Base-by-base conservation (phyloP, 2,113 vertebrate genomes). In the Epinephelus lanceolatus region DNA sequence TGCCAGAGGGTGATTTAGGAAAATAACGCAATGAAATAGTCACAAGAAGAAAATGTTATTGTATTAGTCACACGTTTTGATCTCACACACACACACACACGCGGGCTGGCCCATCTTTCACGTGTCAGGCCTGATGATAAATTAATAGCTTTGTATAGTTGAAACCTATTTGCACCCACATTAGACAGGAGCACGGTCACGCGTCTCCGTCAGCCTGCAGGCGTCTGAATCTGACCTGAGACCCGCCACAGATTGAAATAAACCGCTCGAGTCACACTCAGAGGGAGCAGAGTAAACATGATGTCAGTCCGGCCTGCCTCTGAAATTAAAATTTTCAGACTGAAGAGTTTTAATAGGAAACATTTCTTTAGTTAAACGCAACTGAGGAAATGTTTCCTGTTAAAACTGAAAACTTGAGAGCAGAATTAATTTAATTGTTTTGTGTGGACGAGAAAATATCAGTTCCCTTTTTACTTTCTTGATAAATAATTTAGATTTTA, bases 141-240 rank as follows among this genome's bases (percentile, higher is more conserved):
- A 97, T 96, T 76, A 95, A 95, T 86, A 94, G 87, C 92, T 93
- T 89, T 78, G 85, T 94, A 69, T 56, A 93, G 93, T 95, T 93
- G 93, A 95, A 96, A 95, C 94, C 96, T 95, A 96, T 96, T 96
- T 96, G 94, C 95, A 93, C 91, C 88, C 94, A 95, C 94, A 96
- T 96, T 95, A 96, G 67, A 93, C 92, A 88, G 92, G 86, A 93
- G 93, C 72, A 94, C 96, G 91, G 92, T 93, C 95, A 95, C 95
- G 93, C 90, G 92, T 95, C 94, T 94, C 87, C 91, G 91, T 30
- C 88, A 71, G 91, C 96, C 96, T 93, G 74, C 79, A 86, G 96
- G 95, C 95, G 87, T 82, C 71, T 87, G 57, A 91, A 85, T 89
- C 81, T 82, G 91, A 57, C 71, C 91, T 61, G 93, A 83, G 90